Percentiles rank a stretch among this genome's conserved stretches.
phyloP scores from a whole-genome alignment of 2,113 vertebrate genomes.

The Megaceryle torquata region DNA sequence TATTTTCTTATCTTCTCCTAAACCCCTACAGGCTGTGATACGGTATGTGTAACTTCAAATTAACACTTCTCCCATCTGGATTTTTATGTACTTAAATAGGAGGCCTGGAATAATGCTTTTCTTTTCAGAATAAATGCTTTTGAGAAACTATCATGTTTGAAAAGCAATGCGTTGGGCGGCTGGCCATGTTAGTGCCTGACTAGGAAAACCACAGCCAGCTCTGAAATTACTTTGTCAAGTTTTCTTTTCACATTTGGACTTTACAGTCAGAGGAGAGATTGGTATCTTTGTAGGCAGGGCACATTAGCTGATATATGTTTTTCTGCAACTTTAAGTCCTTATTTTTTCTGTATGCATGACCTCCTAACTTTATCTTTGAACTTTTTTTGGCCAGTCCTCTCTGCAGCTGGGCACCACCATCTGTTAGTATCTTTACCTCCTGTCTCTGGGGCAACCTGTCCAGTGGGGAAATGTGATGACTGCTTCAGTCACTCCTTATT shows the following conservation, averaged over 20 bases:
- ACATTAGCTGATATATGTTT: accelerated
- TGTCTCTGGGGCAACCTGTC: neutral
- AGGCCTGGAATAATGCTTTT: neutral
- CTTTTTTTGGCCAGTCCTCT: neutral
- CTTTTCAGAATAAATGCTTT: neutral
- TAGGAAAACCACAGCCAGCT: neutral
- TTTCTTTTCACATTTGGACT: neutral
- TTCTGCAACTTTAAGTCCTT: neutral
- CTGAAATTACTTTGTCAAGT: neutral
- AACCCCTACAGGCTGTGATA: neutral
- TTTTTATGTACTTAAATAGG: conserved; percentile 3
- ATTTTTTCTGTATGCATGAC: neutral
- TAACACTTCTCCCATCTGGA: conserved; percentile 11
- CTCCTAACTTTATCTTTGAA: neutral
- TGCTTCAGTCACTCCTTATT: neutral
- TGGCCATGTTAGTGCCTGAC: neutral
- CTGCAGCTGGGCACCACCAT: accelerated
- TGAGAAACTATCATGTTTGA: neutral
- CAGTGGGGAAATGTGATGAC: accelerated
- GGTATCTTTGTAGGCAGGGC: neutral
- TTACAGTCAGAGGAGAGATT: neutral
- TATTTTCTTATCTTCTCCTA: neutral
- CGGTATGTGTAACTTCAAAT: neutral
- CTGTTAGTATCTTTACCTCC: neutral
- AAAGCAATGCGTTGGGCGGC: neutral